Conservation (phyloP, 2,797 vertebrate species). For the Micrastur ruficollis region DNA sequence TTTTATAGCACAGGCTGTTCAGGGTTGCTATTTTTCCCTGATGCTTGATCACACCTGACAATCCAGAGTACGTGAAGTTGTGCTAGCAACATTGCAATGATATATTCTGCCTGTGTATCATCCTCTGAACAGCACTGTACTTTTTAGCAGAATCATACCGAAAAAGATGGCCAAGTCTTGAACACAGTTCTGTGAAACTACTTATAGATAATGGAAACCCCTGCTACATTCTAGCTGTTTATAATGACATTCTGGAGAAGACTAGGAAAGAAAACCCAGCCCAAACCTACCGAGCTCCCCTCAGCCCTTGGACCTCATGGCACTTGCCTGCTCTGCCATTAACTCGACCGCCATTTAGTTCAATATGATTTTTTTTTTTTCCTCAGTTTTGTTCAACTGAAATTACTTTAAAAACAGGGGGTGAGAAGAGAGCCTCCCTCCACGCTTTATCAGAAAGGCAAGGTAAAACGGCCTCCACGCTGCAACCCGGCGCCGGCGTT, state of each 20-base stretch:
- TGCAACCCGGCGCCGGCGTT: fast-evolving
- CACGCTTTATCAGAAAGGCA: fast-evolving
- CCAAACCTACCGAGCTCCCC: not conserved
- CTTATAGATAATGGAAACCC: not conserved
- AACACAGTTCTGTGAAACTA: not conserved
- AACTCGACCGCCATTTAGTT: not conserved
- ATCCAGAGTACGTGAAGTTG: not conserved
- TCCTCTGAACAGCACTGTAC: not conserved
- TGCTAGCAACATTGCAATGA: not conserved
- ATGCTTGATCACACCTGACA: not conserved
- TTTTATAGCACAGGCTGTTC: not conserved
- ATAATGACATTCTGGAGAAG: not conserved
- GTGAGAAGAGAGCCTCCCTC: not conserved
- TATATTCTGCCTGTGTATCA: fast-evolving
- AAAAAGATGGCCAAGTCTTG: not conserved
- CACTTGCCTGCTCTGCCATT: not conserved
- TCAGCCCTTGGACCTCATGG: not conserved
- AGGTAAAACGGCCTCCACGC: fast-evolving
- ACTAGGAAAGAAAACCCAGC: not conserved
- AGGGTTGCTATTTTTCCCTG: not conserved
- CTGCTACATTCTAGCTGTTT: not conserved
- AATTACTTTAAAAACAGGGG: not conserved
- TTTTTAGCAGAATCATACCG: not conserved
- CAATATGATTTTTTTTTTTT: not conserved
- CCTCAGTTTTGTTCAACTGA: not conserved